Conservation (phyloP, 2,888 invertebrate species). For the Miltochrista miniata region DNA sequence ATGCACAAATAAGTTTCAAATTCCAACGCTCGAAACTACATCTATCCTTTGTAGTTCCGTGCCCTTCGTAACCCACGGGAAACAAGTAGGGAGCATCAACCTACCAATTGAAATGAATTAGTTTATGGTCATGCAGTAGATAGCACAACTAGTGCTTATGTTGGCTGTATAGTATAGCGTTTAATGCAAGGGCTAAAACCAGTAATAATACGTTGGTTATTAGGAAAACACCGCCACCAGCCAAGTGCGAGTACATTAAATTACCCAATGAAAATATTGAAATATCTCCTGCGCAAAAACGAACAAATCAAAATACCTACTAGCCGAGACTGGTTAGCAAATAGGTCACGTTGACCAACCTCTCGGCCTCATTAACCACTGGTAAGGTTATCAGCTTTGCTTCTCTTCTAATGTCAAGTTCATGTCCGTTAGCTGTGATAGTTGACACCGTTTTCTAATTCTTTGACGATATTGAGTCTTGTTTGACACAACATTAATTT, state of each 20-base stretch:
- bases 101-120: slow-evolving; percentile 47
- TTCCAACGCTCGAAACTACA: too few species aligned
- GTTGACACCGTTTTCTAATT: too few species aligned
- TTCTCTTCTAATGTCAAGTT: neutral
- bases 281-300: neutral
- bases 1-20: too few species aligned
- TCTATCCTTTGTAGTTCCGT: neutral
- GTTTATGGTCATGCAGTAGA: neutral
- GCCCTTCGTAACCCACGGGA: slow-evolving; percentile 39
- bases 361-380: slow-evolving; percentile 13
- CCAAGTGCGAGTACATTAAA: too few species aligned
- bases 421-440: slow-evolving; percentile 1
- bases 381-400: slow-evolving; percentile 10
- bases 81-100: slow-evolving; percentile 45
- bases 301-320: neutral
- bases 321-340: slow-evolving; percentile 2
- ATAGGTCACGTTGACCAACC: slow-evolving; percentile 9
- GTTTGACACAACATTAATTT: too few species aligned
- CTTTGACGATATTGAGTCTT: too few species aligned
- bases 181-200: too few species aligned
- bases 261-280: too few species aligned
- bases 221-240: too few species aligned
- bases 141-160: neutral
- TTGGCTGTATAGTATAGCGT: neutral
- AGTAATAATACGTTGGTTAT: too few species aligned